Base-by-base conservation (phyloP, 35 echinoderm and acorn worm species). In the Heliocidaris tuberculata region DNA sequence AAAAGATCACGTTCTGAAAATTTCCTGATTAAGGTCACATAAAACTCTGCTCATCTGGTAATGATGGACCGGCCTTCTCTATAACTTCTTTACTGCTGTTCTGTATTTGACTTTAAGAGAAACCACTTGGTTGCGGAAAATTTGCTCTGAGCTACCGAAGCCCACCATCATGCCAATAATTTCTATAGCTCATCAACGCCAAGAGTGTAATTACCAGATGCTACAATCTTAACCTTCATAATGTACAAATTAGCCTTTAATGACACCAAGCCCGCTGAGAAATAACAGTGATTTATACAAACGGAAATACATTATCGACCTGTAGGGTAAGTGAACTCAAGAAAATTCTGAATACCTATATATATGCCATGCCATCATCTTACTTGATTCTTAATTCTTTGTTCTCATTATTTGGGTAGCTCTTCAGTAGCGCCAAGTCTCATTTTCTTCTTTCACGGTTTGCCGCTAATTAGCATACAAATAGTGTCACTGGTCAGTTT, bases 211-310 rank as follows among this genome's bases (percentile, higher is more conserved):
- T 78, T 7, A n/a, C 65, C 65, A 78, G 65, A n/a, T 78, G 65
- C 65, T 27, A n/a, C 65, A 24, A 27, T 78, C 52, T 6, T 78
- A 24, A 78, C 65, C 65, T 78, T 78, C 65, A 24, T n/a, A 78
- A 78, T 78, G 65, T 6, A 78, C 65, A 27, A n/a, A 21, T 78
- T 27, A 78, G 65, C 65, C 65, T 21, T 78, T 78, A n/a, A 78
- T 78, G 65, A 78, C 27, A 21, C 21, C 65, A 27, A n/a, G 65
- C 21, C 65, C 65, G 65, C 65, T 78, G 65, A 78, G 65, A 19
- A 78, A 78, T 78, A 78, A 78, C 1, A 78, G 65, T 78, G 65
- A 78, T 78, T 78, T 78, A 78, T 78, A 78, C 65, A 78, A 78
- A 78, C 65, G 65, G 21, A n/a, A 78, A n/a, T 19, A 78, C 3